phyloP scores from a whole-genome alignment of 2,888 invertebrate species.

The Chaetogeoica ovagalla region DNA sequence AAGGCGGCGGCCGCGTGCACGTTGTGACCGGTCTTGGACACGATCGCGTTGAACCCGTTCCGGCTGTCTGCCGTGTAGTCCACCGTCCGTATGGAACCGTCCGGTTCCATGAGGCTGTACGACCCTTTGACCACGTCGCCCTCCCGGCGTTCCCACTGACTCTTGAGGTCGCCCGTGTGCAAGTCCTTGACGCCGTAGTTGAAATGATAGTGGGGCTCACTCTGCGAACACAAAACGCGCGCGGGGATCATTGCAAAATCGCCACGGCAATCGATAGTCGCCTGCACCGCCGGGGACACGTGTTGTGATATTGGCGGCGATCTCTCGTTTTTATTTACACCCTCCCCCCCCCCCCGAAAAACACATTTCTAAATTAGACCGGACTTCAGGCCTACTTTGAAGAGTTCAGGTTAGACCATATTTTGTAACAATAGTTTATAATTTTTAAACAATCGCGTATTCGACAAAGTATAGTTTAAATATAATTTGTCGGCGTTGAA shows the following conservation, averaged over 20 bases:
- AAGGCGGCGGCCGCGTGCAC: conserved; percentile 56
- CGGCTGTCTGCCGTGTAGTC: conserved; percentile 56
- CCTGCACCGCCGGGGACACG: background rate
- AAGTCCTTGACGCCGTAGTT: conserved; percentile 56
- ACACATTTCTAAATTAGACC: too few species aligned
- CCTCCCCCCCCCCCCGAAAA: too few species aligned
- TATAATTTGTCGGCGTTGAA: too few species aligned
- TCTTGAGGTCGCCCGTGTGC: conserved; percentile 56
- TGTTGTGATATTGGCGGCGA: too few species aligned
- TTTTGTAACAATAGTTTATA: too few species aligned
- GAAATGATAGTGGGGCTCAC: conserved; percentile 55
- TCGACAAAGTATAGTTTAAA: too few species aligned
- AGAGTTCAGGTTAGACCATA: too few species aligned
- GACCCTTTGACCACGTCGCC: conserved; percentile 56
- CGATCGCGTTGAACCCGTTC: conserved; percentile 56
- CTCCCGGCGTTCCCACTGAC: conserved; percentile 56
- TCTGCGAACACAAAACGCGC: conserved; percentile 37
- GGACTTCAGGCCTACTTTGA: too few species aligned
- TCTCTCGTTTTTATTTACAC: too few species aligned
- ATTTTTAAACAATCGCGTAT: too few species aligned
- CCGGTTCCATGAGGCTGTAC: conserved; percentile 56
- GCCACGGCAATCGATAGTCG: background rate
- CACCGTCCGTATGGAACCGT: conserved; percentile 56
- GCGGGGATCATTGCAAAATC: background rate
- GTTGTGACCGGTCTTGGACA: conserved; percentile 53